Conservation (phyloP, 2,113 vertebrate genomes). For the Spilogale gracilis region DNA sequence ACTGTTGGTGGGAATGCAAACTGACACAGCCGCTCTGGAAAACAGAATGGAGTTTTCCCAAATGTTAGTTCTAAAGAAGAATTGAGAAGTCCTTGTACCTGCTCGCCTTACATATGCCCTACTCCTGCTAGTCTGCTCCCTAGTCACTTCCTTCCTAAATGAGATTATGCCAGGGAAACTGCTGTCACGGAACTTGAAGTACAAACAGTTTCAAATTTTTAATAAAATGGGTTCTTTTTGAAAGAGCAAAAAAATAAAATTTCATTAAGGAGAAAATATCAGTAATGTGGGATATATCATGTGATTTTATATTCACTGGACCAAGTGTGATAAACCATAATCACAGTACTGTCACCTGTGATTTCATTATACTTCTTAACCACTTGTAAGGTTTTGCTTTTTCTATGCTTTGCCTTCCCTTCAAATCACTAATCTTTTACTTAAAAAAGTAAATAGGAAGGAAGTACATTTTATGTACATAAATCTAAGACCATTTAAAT, state of each 20-base stretch:
- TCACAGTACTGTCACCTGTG: too few species aligned
- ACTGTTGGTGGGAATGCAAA: not conserved
- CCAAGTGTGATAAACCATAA: not conserved
- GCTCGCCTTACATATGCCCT: not conserved
- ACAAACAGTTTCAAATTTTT: constrained; percentile 24
- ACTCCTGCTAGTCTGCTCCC: not conserved
- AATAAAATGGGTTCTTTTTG: not conserved
- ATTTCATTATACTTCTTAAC: not conserved
- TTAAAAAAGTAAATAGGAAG: not conserved
- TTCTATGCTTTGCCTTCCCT: not conserved
- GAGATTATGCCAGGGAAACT: not conserved
- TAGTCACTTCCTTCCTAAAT: not conserved
- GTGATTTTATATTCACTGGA: not conserved
- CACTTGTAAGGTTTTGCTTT: not conserved
- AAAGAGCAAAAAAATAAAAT: not conserved
- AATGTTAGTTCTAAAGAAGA: not conserved
- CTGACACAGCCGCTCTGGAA: not conserved
- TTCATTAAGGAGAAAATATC: not conserved
- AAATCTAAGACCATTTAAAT: not conserved
- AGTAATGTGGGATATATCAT: not conserved
- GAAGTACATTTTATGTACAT: constrained; percentile 17
- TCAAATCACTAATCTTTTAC: not conserved
- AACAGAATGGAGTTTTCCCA: not conserved
- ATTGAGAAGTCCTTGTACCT: not conserved
- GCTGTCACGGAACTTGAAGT: not conserved